A percentile compares a stretch with the other conserved stretches of the same genome.
Conservation (phyloP, 2,113 vertebrate genomes). For the Pygathrix nemaeus region DNA sequence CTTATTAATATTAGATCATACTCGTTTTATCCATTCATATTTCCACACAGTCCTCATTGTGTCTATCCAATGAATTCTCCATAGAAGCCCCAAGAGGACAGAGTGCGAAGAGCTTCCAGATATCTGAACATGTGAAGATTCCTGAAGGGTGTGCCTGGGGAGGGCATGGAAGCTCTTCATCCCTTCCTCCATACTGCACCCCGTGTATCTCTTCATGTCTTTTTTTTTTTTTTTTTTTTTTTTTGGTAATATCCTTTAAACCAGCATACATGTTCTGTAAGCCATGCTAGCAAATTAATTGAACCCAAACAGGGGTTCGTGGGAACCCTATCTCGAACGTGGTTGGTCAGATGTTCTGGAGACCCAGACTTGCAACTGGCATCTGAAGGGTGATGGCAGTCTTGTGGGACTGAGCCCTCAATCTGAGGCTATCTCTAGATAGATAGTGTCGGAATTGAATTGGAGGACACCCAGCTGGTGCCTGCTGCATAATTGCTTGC, state of each 20-base stretch:
- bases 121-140: not conserved
- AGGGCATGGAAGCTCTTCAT: not conserved
- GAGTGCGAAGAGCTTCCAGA: not conserved
- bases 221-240: not conserved
- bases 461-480: not conserved
- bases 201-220: not conserved
- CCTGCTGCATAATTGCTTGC: not conserved
- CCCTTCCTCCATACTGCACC: not conserved
- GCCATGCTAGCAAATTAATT: not conserved
- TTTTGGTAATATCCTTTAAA: not conserved
- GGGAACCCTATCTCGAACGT: not conserved
- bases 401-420: not conserved
- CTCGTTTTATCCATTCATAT: not conserved
- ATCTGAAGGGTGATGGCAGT: not conserved
- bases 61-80: not conserved
- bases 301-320: not conserved
- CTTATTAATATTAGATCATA: not conserved
- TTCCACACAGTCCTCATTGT: not conserved
- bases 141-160: not conserved
- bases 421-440: not conserved
- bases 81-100: not conserved
- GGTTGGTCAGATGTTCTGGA: not conserved
- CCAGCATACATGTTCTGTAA: not conserved
- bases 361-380: not conserved
- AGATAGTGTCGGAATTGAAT: not conserved